Percentiles rank a stretch among this genome's conserved stretches.
Evolutionary conservation across 2,113 vertebrate species (phyloP).

Genomic region (Prionailurus bengalensis): DNA sequence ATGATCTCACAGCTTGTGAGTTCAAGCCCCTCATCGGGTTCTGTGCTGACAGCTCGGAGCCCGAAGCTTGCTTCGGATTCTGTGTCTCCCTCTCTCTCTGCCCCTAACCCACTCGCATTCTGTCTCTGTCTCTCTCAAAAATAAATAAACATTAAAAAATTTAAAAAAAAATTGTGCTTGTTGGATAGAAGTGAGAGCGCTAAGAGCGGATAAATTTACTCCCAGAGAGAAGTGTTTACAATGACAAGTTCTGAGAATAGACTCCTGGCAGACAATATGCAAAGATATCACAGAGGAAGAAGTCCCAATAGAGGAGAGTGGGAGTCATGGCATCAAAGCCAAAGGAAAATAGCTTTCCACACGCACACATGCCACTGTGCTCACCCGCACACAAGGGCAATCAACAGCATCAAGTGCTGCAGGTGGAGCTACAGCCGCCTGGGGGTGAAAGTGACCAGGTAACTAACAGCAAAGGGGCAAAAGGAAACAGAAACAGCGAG

Average conservation of each 20-base stretch:
- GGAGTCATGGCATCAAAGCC: background rate
- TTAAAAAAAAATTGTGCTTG: background rate
- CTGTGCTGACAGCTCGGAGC: too few species aligned
- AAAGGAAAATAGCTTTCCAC: conserved; percentile 21
- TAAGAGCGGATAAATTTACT: background rate
- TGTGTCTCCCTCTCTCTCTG: too few species aligned
- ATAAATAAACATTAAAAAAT: too few species aligned
- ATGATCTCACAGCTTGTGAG: too few species aligned
- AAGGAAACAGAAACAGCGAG: background rate
- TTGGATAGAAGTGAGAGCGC: background rate
- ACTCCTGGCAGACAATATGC: background rate
- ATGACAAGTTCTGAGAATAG: background rate
- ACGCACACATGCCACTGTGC: background rate
- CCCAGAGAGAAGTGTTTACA: background rate
- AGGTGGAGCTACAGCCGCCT: background rate
- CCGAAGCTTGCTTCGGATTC: too few species aligned
- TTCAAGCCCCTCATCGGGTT: too few species aligned
- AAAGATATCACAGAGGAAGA: background rate
- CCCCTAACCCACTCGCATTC: too few species aligned
- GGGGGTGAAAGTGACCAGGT: background rate
- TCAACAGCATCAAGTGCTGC: background rate
- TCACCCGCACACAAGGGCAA: background rate
- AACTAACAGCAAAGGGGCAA: background rate
- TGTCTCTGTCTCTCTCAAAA: too few species aligned
- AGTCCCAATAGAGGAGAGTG: background rate